Percentiles rank a stretch among this genome's conserved stretches.
Conservation (phyloP, 2,888 invertebrate species). For the Hemithea aestivaria region DNA sequence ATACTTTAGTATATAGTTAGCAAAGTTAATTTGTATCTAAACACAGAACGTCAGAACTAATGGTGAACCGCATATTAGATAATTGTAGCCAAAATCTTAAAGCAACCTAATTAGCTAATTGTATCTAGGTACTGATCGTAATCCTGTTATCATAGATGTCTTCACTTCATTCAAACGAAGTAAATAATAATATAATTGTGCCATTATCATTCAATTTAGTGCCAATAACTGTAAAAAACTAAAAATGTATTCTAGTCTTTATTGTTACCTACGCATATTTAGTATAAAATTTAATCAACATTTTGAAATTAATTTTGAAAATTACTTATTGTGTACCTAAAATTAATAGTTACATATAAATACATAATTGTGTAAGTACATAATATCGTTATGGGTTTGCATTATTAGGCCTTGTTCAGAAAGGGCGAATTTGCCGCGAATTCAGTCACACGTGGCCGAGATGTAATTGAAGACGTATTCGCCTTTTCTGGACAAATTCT, state of each 20-base stretch:
- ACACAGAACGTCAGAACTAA: slow-evolving; percentile 47
- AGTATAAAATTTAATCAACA: slow-evolving; percentile 68
- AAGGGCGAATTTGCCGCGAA: too few relatives aligned
- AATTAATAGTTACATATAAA: slow-evolving; percentile 48
- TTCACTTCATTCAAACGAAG: slow-evolving; percentile 50
- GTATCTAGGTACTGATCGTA: slow-evolving; percentile 23
- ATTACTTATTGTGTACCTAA: slow-evolving; percentile 32
- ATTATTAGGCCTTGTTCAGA: too few relatives aligned
- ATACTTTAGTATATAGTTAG: slow-evolving; percentile 63
- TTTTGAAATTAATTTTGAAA: slow-evolving; percentile 67
- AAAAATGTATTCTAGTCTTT: slow-evolving; percentile 80
- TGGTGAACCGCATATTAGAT: slow-evolving; percentile 41
- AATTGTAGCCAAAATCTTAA: too few relatives aligned
- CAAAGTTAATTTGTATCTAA: slow-evolving; percentile 56
- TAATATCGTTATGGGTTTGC: slow-evolving; percentile 45
- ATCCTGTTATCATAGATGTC: slow-evolving; percentile 35
- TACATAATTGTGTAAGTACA: slow-evolving; percentile 53
- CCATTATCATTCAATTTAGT: slow-evolving; percentile 74
- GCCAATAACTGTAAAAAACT: slow-evolving; percentile 78
- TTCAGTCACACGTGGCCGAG: too few relatives aligned
- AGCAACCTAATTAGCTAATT: slow-evolving; percentile 11
- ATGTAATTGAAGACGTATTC: too few relatives aligned
- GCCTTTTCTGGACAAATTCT: too few relatives aligned
- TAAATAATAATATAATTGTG: slow-evolving; percentile 69
- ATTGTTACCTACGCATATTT: slow-evolving; percentile 76